Evolutionary conservation across 30 jellyfish, hydroid and myxozoan species (phyloP).

Genomic region (Hydractinia symbiolongicarpus): DNA sequence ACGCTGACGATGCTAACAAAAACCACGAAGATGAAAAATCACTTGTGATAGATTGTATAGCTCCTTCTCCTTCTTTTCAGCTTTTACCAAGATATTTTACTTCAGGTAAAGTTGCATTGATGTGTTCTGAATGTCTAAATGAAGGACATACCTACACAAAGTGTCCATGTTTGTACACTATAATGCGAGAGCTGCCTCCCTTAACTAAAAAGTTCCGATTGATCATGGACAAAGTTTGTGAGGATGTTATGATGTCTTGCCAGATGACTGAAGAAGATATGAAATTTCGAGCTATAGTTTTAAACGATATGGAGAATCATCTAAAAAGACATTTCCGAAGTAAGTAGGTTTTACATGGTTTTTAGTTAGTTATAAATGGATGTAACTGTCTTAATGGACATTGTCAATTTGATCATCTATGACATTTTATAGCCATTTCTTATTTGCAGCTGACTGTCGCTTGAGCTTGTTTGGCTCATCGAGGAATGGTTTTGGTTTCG

Average conservation of each 20-base stretch:
- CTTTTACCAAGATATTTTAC: too few species aligned
- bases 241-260: not conserved
- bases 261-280: conserved; percentile 40
- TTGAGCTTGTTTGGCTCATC: conserved; percentile 78
- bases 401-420: not conserved
- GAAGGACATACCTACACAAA: conserved; percentile 30
- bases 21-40: not conserved
- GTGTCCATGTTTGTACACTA: conserved; percentile 33
- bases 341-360: not conserved
- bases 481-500: conserved; percentile 71
- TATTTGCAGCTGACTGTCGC: conserved; percentile 32
- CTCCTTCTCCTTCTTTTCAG: too few species aligned
- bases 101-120: conserved; percentile 19
- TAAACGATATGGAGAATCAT: not conserved
- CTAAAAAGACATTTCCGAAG: not conserved
- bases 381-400: too few species aligned
- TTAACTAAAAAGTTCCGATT: not conserved
- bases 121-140: conserved; percentile 34
- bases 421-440: not conserved
- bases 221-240: conserved; percentile 27
- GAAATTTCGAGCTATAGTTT: conserved; percentile 12
- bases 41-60: too few species aligned
- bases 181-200: conserved; percentile 22
- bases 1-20: not conserved
- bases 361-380: too few species aligned